These are phyloP conservation scores for Drosophila affinis DNA, from an alignment of 2,888 invertebrate species.

Conservation along the genomic window DNA sequence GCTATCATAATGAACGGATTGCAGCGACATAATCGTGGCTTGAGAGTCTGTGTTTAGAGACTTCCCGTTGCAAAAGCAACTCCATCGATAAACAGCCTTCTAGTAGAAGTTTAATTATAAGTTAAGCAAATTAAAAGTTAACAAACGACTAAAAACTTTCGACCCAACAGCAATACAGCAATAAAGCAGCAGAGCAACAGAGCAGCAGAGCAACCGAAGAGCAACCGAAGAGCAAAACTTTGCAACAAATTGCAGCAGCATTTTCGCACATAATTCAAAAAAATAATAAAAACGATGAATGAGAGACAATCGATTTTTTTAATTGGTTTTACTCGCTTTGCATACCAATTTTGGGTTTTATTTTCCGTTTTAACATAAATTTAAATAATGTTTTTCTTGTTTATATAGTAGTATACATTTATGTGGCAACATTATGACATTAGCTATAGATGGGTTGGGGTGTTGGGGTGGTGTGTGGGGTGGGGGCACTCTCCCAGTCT, in stretches of 20 bases:
- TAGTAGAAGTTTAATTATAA: not conserved
- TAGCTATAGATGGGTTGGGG: constrained; percentile 15
- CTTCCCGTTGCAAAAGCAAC: not conserved
- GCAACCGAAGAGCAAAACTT: not conserved
- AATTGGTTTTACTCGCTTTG: constrained; percentile 41
- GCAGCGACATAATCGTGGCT: too few relatives aligned
- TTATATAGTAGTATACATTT: constrained; percentile 36
- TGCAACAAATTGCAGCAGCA: not conserved
- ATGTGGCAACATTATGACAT: constrained; percentile 42
- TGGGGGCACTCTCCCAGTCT: constrained; percentile 10
- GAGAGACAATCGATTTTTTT: constrained; percentile 18
- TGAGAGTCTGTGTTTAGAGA: too few relatives aligned
- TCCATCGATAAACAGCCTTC: not conserved
- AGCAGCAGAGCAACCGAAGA: not conserved
- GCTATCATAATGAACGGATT: too few relatives aligned
- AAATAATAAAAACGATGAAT: not conserved
- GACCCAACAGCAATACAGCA: too few relatives aligned
- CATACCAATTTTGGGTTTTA: constrained; percentile 33
- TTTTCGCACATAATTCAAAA: not conserved
- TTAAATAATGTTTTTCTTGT: constrained; percentile 28
- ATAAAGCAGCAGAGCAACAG: too few relatives aligned
- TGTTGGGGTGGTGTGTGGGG: too few relatives aligned
- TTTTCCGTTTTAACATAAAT: constrained; percentile 31
- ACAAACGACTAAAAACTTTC: not conserved
- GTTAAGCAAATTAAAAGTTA: not conserved